These are phyloP conservation scores for Tenthredo scrophulariae DNA, from an alignment of 2,888 invertebrate genomes.

Conservation along the genomic window DNA sequence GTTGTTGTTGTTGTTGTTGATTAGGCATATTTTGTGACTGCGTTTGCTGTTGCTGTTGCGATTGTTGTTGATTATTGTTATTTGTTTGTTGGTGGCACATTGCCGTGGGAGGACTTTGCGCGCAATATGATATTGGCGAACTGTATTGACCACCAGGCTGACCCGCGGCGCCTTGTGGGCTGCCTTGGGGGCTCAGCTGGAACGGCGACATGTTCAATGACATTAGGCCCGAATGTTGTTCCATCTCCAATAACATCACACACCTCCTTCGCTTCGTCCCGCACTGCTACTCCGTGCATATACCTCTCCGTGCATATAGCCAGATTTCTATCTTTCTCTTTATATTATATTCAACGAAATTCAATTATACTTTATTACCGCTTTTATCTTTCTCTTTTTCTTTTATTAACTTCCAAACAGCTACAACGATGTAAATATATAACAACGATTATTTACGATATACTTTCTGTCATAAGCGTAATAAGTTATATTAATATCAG, in stretches of 20 bases:
- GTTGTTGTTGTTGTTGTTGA: constrained; percentile 64
- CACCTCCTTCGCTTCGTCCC: constrained; percentile 20
- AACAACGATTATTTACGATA: not conserved
- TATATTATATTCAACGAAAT: not conserved
- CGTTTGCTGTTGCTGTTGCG: constrained; percentile 62
- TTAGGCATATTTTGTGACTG: constrained; percentile 69
- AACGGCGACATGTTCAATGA: constrained; percentile 94
- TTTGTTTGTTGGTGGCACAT: constrained; percentile 73
- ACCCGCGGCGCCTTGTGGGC: constrained; percentile 80
- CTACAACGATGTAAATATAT: not conserved
- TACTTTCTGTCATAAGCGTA: not conserved
- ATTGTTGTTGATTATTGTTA: constrained; percentile 65
- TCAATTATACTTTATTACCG: too few relatives aligned
- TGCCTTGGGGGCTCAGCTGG: constrained; percentile 88
- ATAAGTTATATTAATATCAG: not conserved
- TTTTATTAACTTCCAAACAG: not conserved
- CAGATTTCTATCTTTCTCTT: not conserved
- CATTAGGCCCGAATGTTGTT: constrained; percentile 91
- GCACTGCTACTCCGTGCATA: not conserved
- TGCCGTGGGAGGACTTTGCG: constrained; percentile 75
- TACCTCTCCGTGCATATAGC: constrained; percentile 19
- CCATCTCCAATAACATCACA: constrained; percentile 92
- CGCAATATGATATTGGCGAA: constrained; percentile 81
- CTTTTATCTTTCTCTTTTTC: not conserved
- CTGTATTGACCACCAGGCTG: constrained; percentile 74